phyloP scores from a whole-genome alignment of 2,888 invertebrate species.

The Folsomia manolachei region DNA sequence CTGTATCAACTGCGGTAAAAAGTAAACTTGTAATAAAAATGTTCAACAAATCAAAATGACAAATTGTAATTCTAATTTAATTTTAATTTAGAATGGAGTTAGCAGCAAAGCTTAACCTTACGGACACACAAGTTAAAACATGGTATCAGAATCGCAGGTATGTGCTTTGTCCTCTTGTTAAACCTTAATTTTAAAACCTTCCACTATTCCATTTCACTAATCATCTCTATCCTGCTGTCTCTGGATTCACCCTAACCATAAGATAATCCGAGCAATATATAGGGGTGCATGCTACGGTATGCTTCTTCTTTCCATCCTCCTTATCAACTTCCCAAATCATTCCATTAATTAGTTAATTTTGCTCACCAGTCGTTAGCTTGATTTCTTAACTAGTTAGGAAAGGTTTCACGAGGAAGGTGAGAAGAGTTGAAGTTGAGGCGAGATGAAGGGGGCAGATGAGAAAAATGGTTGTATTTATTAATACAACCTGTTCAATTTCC shows the following conservation, averaged over 20 bases:
- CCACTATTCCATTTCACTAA: not conserved
- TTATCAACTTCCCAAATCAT: slow-evolving; percentile 14
- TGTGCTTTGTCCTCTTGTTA: slow-evolving; percentile 52
- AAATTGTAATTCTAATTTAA: slow-evolving; percentile 20
- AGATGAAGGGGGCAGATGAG: not conserved
- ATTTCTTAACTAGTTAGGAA: slow-evolving; percentile 4
- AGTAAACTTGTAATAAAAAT: not conserved
- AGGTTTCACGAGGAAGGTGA: too few relatives aligned
- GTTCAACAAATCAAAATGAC: slow-evolving; percentile 6
- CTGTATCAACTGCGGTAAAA: too few relatives aligned
- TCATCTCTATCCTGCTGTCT: not conserved
- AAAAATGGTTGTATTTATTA: not conserved
- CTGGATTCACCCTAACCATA: not conserved
- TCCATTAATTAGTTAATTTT: slow-evolving; percentile 26
- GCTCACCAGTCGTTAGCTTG: not conserved
- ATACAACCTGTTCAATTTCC: not conserved
- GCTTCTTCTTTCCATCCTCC: not conserved
- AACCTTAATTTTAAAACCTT: not conserved
- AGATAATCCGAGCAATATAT: not conserved
- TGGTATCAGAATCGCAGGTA: slow-evolving; percentile 99
- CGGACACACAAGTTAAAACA: slow-evolving; percentile 99
- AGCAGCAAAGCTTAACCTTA: slow-evolving; percentile 90
- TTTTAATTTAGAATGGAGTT: slow-evolving; percentile 75
- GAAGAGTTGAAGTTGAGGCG: too few relatives aligned
- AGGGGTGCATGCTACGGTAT: not conserved